Evolutionary conservation across 2,797 vertebrate species (phyloP).

Genomic region (Lithobates sylvaticus): DNA sequence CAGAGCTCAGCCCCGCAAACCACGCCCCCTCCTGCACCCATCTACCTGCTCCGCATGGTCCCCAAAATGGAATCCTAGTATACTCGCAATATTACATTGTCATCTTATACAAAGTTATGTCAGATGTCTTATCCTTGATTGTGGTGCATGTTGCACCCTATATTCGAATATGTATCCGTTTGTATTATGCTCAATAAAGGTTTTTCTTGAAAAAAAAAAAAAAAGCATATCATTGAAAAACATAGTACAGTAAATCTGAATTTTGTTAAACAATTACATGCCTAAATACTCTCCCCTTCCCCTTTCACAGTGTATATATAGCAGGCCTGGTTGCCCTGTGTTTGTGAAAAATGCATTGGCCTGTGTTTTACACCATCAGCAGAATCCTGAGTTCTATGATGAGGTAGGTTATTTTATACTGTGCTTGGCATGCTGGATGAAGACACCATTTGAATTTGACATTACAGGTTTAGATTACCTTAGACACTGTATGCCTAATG

Average conservation of each 20-base stretch:
- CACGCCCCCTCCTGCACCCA: no score
- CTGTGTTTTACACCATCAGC: slow-evolving; percentile 93
- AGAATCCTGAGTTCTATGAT: slow-evolving; percentile 97
- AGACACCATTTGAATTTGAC: neutral
- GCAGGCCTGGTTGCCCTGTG: slow-evolving; percentile 86
- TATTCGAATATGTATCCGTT: no score
- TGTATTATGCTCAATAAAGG: no score
- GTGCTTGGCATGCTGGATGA: neutral
- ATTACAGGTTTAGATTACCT: neutral
- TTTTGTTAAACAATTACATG: neutral
- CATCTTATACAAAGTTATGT: no score
- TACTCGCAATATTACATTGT: no score
- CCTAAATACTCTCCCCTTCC: neutral
- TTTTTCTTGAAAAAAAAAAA: no score
- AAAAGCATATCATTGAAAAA: neutral
- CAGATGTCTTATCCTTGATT: no score
- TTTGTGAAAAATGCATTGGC: slow-evolving; percentile 89
- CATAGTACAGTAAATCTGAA: neutral
- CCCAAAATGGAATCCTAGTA: no score
- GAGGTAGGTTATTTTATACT: slow-evolving; percentile 79
- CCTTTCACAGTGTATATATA: slow-evolving; percentile 89
- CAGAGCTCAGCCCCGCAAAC: no score
- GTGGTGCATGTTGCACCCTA: no score
- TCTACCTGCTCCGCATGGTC: no score
- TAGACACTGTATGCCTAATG: neutral